Evolutionary conservation across 2,888 invertebrate species (phyloP).

Genomic region (Drosophila colorata): DNA sequence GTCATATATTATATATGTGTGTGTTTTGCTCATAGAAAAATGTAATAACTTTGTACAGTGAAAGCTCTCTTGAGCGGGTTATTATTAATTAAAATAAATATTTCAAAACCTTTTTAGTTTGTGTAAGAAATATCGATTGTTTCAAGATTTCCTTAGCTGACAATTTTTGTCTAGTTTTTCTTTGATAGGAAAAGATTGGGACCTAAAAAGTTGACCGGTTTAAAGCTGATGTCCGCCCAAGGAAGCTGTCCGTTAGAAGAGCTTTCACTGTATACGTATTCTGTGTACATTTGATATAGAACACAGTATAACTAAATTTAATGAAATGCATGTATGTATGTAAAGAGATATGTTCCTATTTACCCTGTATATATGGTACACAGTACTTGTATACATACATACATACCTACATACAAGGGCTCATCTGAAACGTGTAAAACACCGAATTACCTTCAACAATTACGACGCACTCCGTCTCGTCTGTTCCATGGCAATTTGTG

Average conservation of each 20-base stretch:
- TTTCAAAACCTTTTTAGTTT: too few species aligned
- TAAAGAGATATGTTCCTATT: neutral
- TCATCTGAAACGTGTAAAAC: too few species aligned
- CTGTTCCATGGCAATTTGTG: conserved; percentile 96
- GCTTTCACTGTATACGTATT: neutral
- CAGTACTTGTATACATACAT: neutral
- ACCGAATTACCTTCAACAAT: conserved; percentile 94
- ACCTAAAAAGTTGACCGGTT: too few species aligned
- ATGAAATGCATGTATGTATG: neutral
- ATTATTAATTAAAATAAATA: too few species aligned
- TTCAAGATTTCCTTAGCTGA: too few species aligned
- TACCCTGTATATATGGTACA: neutral
- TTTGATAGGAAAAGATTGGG: neutral
- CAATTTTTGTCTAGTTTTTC: too few species aligned
- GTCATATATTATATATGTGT: conserved; percentile 2
- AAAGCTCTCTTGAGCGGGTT: neutral
- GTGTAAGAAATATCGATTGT: too few species aligned
- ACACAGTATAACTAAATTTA: neutral
- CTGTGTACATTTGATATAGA: neutral
- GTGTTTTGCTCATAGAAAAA: conserved; percentile 1
- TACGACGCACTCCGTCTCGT: conserved; percentile 97
- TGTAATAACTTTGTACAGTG: neutral
- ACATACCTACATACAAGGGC: neutral
- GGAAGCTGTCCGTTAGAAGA: neutral
- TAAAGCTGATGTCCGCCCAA: too few species aligned